Base-by-base conservation (phyloP, 1,140 invertebrate species). In the Pseudomyrmex flavicornis region DNA sequence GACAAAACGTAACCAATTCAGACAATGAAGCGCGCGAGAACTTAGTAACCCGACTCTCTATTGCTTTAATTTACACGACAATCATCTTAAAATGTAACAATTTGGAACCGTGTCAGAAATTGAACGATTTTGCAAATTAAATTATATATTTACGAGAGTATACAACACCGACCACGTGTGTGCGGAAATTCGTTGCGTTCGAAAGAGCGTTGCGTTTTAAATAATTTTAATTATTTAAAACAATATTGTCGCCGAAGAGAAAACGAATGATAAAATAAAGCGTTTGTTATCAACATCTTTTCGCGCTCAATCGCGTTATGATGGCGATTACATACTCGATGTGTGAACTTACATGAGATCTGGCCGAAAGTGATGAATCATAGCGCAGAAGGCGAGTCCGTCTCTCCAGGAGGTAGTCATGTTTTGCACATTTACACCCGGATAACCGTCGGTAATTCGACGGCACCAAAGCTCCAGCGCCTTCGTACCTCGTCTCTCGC, bases 341-440 rank as follows among this genome's bases (percentile, higher is more conserved):
- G 48, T 48, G 48, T 35, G 35, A 62, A 97, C 98, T 98, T 95
- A 99, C 98, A 99, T 98, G 84, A 99, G 95, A 94, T 99, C 98
- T 52, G 98, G 98, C 91, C 98, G 96, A 95, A 98, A 99, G 92
- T 98, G 97, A 95, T 99, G 98, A 90, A 99, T 98, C 93, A 99
- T 96, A 68, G 98, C 98, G 95, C 98, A 99, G 94, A 99, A 99
- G 46, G 98, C 98, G 62, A 99, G 96, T 68, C 98, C 98, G 95
- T 98, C 97, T 88, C 98, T 95, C 98, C 98, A 99, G 2, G 97
- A 98, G 77, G 98, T 98, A 74, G 97, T 98, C 97, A 99, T 98
- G 94, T 98, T 98, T 86, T 97, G 96, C 82, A 99, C 96, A 90
- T 96, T 96, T 54, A 99, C 98, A 88, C 97, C 97, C 2, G 96